Percentiles rank a stretch among this genome's conserved stretches.
Evolutionary conservation across 2,888 invertebrate genomes (phyloP).

Genomic region (Phyllotreta striolata): DNA sequence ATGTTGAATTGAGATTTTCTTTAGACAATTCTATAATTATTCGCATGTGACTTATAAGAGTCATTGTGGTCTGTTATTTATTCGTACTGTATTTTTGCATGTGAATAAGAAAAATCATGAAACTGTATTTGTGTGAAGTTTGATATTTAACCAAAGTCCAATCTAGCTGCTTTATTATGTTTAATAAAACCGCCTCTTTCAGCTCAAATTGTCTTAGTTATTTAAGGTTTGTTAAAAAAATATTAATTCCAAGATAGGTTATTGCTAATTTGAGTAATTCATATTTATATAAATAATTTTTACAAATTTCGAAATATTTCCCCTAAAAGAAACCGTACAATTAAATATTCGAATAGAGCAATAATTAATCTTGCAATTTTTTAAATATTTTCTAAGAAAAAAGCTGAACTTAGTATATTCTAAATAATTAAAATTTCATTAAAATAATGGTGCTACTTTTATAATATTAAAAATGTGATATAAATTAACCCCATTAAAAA

Average conservation of each 20-base stretch:
- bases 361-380: conserved; percentile 19
- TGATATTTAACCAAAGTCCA: conserved; percentile 49
- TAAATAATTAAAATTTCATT: conserved; percentile 34
- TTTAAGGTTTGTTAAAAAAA: conserved; percentile 36
- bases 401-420: conserved; percentile 34
- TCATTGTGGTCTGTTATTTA: conserved; percentile 7
- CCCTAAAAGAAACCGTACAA: too few relatives aligned
- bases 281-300: too few relatives aligned
- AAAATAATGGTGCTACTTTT: conserved; percentile 49
- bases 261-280: conserved; percentile 21
- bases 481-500: conserved; percentile 36
- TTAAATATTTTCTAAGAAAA: conserved; percentile 40
- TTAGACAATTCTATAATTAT: not conserved
- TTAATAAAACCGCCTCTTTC: conserved; percentile 42
- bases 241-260: conserved; percentile 17
- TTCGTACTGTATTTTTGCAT: conserved; percentile 20
- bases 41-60: not conserved
- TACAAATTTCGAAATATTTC: too few relatives aligned
- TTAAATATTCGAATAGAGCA: not conserved
- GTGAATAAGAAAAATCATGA: conserved; percentile 31
- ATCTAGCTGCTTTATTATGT: conserved; percentile 47
- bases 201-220: conserved; percentile 46
- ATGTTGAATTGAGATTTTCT: too few relatives aligned
- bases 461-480: conserved; percentile 43
- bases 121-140: conserved; percentile 39